Evolutionary conservation across 2,888 invertebrate species (phyloP), one percentile per base, ranked within the genome.

Genomic region (Euclidia mi): DNA sequence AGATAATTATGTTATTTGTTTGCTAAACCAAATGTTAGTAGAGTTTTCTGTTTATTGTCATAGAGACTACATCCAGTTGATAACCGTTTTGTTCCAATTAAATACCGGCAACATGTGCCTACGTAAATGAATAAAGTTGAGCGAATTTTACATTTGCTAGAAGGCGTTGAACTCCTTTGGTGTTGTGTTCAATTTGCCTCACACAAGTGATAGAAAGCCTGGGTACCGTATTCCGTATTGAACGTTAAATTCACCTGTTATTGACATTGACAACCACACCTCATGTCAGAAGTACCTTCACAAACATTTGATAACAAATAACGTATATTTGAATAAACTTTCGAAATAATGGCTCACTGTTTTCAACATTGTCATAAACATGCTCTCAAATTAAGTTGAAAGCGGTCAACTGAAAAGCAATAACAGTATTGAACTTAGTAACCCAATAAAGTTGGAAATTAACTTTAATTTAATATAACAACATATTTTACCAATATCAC

Each of bases 151-250:
- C 41, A 40, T 56, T 60, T 35, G 43, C 56, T 46, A 52, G 55
- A 53, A 61, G 17, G 15, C 35, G 56, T 55, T 38, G 51, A 57
- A 48, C 57, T 42, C 55, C 43, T 60, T 55, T 56, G 29, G 41
- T 59, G 64, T 64, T 57, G 18, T 40, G 38, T 69, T 70, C 61
- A 64, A 73, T 72, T 67, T 67, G 43, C 49, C 55, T 53, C 49
- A 70, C 48, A 56, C 57, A 48, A 70, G 44, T 61, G 55, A 60
- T 61, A 42, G 35, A 58, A 60, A 71, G 56, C 50, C 42, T 35
- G 12, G 14, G 40, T 59, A 50, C 32, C 43, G 25, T 20, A 35
- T 56, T 56, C 42, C 9, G 59, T 70, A 65, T 63, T 56, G 44
- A 32, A 46, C 46, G 49, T 50, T 37, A 49, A 56, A 49, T 61